Evolutionary conservation across 2,888 invertebrate species (phyloP), one percentile per base, ranked within the genome.

Genomic region (Cephalotes varians): DNA sequence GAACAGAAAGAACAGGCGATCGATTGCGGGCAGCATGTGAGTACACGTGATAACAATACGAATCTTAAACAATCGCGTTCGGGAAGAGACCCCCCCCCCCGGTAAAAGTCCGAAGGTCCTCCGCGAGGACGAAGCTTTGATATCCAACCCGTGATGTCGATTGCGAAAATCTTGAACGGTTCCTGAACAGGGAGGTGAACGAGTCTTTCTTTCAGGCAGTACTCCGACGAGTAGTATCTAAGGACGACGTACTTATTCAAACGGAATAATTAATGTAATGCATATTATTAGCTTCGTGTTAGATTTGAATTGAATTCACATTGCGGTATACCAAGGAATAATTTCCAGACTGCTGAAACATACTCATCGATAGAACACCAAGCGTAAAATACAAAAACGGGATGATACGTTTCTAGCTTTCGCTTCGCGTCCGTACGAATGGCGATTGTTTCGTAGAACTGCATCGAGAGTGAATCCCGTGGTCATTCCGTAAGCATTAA

Each of bases 21-120:
- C 67, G 69, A 87, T 56, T 60, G 74, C 73, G 51, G 83, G 80
- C 80, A 90, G 77, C 83, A 89, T 89, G 89, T 90, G 90, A 89
- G 89, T 89, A 87, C 44, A 28, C 49, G 79, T 37, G 79, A 65
- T 49, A 25, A 37, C 28, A 37, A 56, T 12, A 9, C 21, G 64
- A 28, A 25, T 28, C 5, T 18, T 34, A 34, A n/a, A 21, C 18
- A 18, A 18, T 18, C 37, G 25, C 31, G 34, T 21, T 40, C 2
- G 12, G 15, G 12, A 31, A 12, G 65, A 51, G 25, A 18, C 1
- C 18, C 34, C 21, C 47, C 44, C 34, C 15, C 9, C 18, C 25
- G 2, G 18, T 10, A 10, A 6, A 47, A 18, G 34, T 3, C 15
- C 40, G 47, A 64, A 25, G 73, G 65, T 31, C 6, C n/a, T 37